phyloP scores from a whole-genome alignment of 1,140 invertebrate species.

The Rhagoletis pomonella region DNA sequence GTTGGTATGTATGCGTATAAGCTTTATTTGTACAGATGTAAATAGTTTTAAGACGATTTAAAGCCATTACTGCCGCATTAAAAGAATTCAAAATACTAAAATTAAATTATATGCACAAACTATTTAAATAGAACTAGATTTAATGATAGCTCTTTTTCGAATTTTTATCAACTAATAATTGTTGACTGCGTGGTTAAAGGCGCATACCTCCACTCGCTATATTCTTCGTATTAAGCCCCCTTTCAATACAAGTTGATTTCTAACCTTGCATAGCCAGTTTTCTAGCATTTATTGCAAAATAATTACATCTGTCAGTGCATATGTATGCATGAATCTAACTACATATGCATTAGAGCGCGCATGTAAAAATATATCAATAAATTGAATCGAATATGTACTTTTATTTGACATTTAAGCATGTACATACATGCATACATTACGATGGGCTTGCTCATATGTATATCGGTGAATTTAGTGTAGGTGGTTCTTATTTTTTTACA shows the following conservation, averaged over 20 bases:
- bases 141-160: too few species aligned
- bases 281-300: not conserved
- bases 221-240: too few species aligned
- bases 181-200: not conserved
- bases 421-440: not conserved
- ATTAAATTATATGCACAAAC: too few species aligned
- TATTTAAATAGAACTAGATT: too few species aligned
- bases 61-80: too few species aligned
- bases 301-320: constrained; percentile 4
- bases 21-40: not conserved
- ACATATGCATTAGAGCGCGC: not conserved
- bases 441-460: not conserved
- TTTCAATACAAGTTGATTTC: not conserved
- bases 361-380: constrained; percentile 5
- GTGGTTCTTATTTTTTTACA: too few species aligned
- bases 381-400: constrained; percentile 37
- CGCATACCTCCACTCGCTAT: too few species aligned
- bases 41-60: not conserved
- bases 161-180: too few species aligned
- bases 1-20: not conserved
- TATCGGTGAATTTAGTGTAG: not conserved
- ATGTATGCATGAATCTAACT: not conserved
- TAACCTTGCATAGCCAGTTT: not conserved
- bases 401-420: not conserved
- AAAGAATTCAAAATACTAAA: too few species aligned